These are phyloP conservation scores for Haliclystus octoradiatus DNA, from an alignment of 30 jellyfish, hydroid and myxozoan genomes.

Conservation along the genomic window DNA sequence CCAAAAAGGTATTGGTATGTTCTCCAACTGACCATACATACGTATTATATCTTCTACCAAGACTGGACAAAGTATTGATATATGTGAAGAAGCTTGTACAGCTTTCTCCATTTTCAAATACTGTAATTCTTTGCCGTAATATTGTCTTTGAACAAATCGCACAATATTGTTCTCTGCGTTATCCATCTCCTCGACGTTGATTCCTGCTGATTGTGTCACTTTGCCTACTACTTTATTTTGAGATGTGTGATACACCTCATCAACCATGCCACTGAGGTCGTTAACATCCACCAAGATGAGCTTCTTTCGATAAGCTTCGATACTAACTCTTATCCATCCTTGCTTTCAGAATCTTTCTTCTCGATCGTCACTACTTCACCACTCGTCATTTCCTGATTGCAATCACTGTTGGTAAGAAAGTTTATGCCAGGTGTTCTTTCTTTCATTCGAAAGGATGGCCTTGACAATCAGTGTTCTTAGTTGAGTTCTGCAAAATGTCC, in stretches of 20 bases:
- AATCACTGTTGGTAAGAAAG: no score
- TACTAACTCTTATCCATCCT: no score
- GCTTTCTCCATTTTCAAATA: slow-evolving; percentile 6
- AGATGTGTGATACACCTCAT: not conserved
- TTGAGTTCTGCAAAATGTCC: no score
- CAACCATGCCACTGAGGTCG: slow-evolving; percentile 14
- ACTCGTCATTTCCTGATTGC: no score
- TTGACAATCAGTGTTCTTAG: no score
- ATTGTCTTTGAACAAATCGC: slow-evolving; percentile 12
- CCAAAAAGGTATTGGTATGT: not conserved
- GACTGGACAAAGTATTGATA: slow-evolving; percentile 9
- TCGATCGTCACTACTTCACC: no score
- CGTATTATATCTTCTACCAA: slow-evolving; percentile 11
- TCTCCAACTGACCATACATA: slow-evolving; percentile 32
- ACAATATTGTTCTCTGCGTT: slow-evolving; percentile 21
- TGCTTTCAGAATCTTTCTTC: no score
- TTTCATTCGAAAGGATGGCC: no score
- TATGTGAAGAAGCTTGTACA: not conserved
- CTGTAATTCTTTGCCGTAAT: slow-evolving; percentile 9
- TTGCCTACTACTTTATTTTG: no score
- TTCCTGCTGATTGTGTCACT: no score
- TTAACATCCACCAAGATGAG: slow-evolving; percentile 1
- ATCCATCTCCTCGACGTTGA: slow-evolving; percentile 5
- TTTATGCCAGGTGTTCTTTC: no score
- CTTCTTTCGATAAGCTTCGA: not conserved